Evolutionary conservation across 2,113 vertebrate species (phyloP), one percentile per base, ranked within the genome.

Genomic region (Oplegnathus fasciatus): DNA sequence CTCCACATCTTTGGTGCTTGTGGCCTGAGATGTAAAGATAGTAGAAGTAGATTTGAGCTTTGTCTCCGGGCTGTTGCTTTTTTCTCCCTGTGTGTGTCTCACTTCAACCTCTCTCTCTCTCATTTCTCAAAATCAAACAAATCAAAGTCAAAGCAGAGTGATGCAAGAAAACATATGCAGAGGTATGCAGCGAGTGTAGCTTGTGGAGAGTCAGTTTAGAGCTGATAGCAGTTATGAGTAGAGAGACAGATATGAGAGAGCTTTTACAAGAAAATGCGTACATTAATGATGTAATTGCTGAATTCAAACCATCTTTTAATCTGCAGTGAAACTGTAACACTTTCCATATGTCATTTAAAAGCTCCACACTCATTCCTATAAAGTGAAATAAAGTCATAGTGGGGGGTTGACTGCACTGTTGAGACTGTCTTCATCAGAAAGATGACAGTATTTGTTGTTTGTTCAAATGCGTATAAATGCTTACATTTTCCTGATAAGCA

Each of bases 111-210:
- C 73, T 78, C 85, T 80, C 62, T 80, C 67, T 84, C 78, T 86
- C 61, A 77, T 83, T 82, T 84, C 74, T 88, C 72, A 42, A 83
- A 90, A 87, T 90, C 84, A 86, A 86, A 88, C 54, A 88, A 86
- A 85, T 89, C 70, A 75, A 80, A 69, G 76, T 87, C 78, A 84
- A 83, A 80, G 72, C 34, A 76, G 54, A 79, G 58, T 88, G 89
- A 92, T 86, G 88, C 88, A 93, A 89, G 69, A 84, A 80, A 76
- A 83, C 78, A 74, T 34, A 66, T 79, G 61, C 83, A 75, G 71
- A 82, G 62, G 72, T 75, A 17, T 22, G 70, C 32, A 48, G 46
- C 18, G 66, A 42, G 52, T 78, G 32, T 26, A 20, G 60, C 34
- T 60, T 69, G 28, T 22, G 22, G 28, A 50, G 71, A 85, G 72